A percentile compares a stretch with the other conserved stretches of the same genome.
Conservation (phyloP, 2,888 invertebrate genomes). For the Imbricaverruca yamaguchii region DNA sequence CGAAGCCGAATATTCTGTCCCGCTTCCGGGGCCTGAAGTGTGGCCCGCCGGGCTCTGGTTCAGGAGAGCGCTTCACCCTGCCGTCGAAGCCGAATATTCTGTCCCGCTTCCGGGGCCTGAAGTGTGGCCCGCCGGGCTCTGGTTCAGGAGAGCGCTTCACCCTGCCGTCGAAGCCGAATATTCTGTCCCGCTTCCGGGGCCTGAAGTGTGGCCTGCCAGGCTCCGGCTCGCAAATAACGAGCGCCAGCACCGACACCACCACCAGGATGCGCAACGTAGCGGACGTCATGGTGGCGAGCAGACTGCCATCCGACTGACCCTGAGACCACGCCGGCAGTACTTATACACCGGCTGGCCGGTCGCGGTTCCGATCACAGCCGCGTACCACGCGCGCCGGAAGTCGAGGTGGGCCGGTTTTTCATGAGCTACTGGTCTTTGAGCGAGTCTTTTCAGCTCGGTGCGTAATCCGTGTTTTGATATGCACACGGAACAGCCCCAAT, state of each 20-base stretch:
- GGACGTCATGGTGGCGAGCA: neutral
- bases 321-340: neutral
- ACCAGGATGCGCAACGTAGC: neutral
- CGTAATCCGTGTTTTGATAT: constrained; percentile 34
- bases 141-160: too few species aligned
- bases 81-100: too few species aligned
- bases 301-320: neutral
- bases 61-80: neutral
- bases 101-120: neutral
- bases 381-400: too few species aligned
- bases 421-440: too few species aligned
- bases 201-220: neutral
- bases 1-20: too few species aligned
- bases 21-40: too few species aligned
- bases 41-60: neutral
- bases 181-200: too few species aligned
- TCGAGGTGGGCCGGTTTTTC: too few species aligned
- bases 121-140: too few species aligned
- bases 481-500: too few species aligned
- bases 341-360: neutral
- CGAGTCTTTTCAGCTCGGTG: constrained; percentile 43
- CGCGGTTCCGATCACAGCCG: neutral
- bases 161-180: too few species aligned
- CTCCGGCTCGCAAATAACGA: neutral
- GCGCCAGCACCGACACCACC: neutral